phyloP scores from a whole-genome alignment of 2,888 invertebrate genomes.

The Lycophotia porphyrea region DNA sequence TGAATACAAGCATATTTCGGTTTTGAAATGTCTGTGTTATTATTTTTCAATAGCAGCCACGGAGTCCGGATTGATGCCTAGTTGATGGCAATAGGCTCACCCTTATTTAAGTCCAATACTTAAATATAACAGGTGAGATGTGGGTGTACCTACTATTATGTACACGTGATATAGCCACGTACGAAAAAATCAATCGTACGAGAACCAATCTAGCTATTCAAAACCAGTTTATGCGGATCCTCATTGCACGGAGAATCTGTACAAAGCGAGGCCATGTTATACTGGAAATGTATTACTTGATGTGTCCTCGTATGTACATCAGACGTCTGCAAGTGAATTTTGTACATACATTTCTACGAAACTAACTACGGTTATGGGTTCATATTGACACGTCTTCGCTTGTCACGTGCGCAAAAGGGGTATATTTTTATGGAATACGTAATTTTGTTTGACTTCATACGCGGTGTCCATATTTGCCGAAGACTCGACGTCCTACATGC shows the following conservation, averaged over 20 bases:
- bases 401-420: conserved; percentile 88
- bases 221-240: not conserved
- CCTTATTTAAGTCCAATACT: too few relatives aligned
- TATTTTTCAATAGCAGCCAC: too few relatives aligned
- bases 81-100: too few relatives aligned
- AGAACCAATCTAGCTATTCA: not conserved
- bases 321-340: conserved; percentile 18
- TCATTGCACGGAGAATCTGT: too few relatives aligned
- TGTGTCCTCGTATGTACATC: not conserved
- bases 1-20: not conserved
- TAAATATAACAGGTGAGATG: too few relatives aligned
- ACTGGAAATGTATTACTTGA: too few relatives aligned
- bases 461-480: conserved; percentile 89
- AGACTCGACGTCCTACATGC: conserved; percentile 88
- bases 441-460: conserved; percentile 90
- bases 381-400: conserved; percentile 72
- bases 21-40: not conserved
- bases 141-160: too few relatives aligned
- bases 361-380: conserved; percentile 67
- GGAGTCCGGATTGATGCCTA: too few relatives aligned
- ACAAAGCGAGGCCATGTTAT: too few relatives aligned
- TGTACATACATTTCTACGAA: conserved; percentile 55
- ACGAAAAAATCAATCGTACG: not conserved
- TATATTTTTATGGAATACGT: conserved; percentile 90
- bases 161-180: not conserved